Percentiles rank a stretch among this genome's conserved stretches.
phyloP scores from a whole-genome alignment of 2,888 invertebrate genomes.

The Pammene fasciana region DNA sequence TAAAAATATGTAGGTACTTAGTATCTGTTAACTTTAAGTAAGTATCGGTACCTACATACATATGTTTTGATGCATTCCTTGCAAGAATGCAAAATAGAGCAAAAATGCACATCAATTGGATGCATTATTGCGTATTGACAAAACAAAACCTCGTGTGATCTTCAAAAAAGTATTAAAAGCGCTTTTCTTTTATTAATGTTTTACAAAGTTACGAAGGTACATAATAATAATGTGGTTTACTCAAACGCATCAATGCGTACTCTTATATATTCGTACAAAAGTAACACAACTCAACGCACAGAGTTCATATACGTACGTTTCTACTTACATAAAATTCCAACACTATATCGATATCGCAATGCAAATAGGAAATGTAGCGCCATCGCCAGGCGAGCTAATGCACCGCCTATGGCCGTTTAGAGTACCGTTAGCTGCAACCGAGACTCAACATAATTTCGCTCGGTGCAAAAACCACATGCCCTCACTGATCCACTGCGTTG shows the following conservation, averaged over 20 bases:
- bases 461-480: constrained; percentile 38
- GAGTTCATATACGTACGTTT: background rate
- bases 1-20: no score
- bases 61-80: no score
- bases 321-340: constrained; percentile 11
- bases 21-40: no score
- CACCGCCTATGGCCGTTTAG: constrained; percentile 36
- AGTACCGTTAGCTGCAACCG: constrained; percentile 37
- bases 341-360: constrained; percentile 24
- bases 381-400: constrained; percentile 30
- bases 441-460: constrained; percentile 39
- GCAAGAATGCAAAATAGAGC: no score
- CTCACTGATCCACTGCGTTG: constrained; percentile 11
- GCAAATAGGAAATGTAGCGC: constrained; percentile 38
- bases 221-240: no score
- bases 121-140: no score
- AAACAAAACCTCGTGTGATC: no score
- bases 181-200: no score
- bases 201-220: no score
- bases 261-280: background rate
- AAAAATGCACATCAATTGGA: no score
- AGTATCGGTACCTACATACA: no score
- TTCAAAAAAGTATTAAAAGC: no score
- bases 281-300: background rate
- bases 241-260: background rate